Conservation (phyloP, 2,113 vertebrate genomes). For the Dasypus novemcinctus region DNA sequence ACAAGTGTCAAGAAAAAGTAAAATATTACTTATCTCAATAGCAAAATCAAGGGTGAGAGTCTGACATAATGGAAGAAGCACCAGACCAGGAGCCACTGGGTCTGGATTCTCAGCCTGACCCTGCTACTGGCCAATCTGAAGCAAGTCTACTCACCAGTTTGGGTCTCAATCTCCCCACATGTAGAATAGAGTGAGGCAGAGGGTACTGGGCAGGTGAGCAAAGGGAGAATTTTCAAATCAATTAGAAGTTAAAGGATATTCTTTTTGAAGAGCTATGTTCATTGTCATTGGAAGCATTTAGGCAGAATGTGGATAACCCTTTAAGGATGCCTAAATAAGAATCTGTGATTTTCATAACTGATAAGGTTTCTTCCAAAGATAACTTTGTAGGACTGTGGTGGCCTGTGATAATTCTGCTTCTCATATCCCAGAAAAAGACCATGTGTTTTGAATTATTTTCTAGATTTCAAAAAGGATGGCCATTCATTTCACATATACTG, state of each 20-base stretch:
- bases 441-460: background rate
- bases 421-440: background rate
- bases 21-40: conserved; percentile 60
- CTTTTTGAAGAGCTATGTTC: background rate
- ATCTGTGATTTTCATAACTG: background rate
- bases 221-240: background rate
- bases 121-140: background rate
- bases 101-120: background rate
- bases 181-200: background rate
- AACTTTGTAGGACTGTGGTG: background rate
- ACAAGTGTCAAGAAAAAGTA: conserved; percentile 64
- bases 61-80: background rate
- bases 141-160: background rate
- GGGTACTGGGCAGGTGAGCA: background rate
- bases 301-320: background rate
- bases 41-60: background rate
- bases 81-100: background rate
- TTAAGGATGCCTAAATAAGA: background rate
- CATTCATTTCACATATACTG: background rate
- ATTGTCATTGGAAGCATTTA: background rate
- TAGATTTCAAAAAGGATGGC: background rate
- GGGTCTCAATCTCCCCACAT: background rate
- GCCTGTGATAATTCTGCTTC: background rate
- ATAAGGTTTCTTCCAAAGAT: background rate
- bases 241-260: background rate